Percentiles rank a stretch among this genome's conserved stretches.
Evolutionary conservation across 2,113 vertebrate genomes (phyloP).

Genomic region (Columba janthina): DNA sequence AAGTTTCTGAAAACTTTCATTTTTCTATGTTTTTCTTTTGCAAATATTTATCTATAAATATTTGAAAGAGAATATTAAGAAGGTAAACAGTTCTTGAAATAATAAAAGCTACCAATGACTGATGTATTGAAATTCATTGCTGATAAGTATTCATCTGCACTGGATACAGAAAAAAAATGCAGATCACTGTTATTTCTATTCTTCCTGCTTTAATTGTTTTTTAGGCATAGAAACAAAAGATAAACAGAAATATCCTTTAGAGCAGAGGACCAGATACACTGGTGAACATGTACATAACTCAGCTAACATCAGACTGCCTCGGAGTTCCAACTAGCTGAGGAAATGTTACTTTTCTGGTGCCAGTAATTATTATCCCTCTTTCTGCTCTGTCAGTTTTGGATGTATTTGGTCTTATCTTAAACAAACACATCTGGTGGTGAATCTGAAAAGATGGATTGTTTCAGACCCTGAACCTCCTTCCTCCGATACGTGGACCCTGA

Average conservation of each 20-base stretch:
- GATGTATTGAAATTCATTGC: neutral
- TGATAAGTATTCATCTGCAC: neutral
- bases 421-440: neutral
- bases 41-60: neutral
- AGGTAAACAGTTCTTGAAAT: neutral
- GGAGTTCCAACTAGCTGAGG: neutral
- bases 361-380: neutral
- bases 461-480: neutral
- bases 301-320: neutral
- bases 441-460: neutral
- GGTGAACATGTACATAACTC: neutral
- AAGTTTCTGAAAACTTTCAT: neutral
- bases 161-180: neutral
- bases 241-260: neutral
- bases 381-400: neutral
- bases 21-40: neutral
- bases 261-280: neutral
- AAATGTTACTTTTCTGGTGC: neutral
- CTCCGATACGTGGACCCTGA: neutral
- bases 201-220: neutral
- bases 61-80: neutral
- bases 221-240: neutral
- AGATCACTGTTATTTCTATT: neutral
- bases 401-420: constrained; percentile 13
- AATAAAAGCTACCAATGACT: neutral